Evolutionary conservation across 2,888 invertebrate genomes (phyloP), one percentile per base, ranked within the genome.

Genomic region (Acanthoscelides obtectus): DNA sequence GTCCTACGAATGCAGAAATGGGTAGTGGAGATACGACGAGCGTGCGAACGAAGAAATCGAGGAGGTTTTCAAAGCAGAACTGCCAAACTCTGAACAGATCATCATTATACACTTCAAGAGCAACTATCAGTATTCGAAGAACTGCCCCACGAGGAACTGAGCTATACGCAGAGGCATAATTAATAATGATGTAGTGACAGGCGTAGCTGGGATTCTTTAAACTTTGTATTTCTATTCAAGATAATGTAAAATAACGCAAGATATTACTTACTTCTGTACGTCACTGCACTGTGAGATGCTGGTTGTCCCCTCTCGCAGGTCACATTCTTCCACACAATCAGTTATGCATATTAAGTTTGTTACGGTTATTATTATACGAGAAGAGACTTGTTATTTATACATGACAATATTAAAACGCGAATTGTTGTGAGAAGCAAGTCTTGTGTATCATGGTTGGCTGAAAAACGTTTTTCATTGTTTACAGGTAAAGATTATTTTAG

Each of bases 1-100:
- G 98, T 98, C 94, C 86, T 98, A 98, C 83, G 97, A 98, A 87
- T 97, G 98, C 22, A 87, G 94, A 80, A 95, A 95, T 88, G 96
- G 96, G 95, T 93, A 92, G 92, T 93, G 92, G 91, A 89, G 89
- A 83, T 93, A 92, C 85, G 92, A 92, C 81, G 88, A 88, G 77
- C 86, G 91, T 77, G 90, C 90, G 72, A 90, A 87, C 81, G 81
- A 86, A 76, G 92, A 92, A 80, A 85, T 93, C 77, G 92, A 92
- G 83, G 84, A 86, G 71, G 87, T 88, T 69, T 90, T 85, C 84
- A 87, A 88, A 78, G 83, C 87, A 72, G 87, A 88, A 71, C 83
- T 86, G 70, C 75, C 83, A 20, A 81, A 81, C 69, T 87, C 87
- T 80, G 89, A 90, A 84, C 85, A 91, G 72, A 86, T 92, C 75